Evolutionary conservation across 2,888 invertebrate genomes (phyloP).

Genomic region (Eumerus sabulonum): DNA sequence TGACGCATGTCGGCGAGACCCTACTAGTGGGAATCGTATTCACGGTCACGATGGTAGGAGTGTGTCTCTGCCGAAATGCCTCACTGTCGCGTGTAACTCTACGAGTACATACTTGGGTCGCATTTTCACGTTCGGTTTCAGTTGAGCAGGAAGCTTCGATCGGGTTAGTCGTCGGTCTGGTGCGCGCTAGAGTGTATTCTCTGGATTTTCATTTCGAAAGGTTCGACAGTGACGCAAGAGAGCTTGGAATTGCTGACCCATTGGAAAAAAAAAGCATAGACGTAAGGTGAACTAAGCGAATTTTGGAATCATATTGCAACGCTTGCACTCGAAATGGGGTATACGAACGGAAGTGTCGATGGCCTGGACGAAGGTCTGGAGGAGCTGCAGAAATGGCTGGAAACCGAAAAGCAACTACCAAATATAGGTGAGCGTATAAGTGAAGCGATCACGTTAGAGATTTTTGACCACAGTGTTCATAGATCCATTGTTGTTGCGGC

Average conservation of each 20-base stretch:
- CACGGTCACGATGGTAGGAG: too few relatives aligned
- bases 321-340: conserved; percentile 27
- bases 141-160: conserved; percentile 48
- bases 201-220: not conserved
- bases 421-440: conserved; percentile 27
- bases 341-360: conserved; percentile 4
- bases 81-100: not conserved
- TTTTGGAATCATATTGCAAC: conserved; percentile 26
- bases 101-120: conserved; percentile 9
- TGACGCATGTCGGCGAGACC: too few relatives aligned
- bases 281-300: conserved; percentile 9
- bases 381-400: conserved; percentile 42
- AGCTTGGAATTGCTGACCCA: conserved; percentile 19
- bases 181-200: too few relatives aligned
- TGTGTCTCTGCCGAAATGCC: too few relatives aligned
- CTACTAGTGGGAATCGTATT: too few relatives aligned
- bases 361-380: conserved; percentile 37
- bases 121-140: conserved; percentile 46
- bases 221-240: conserved; percentile 2
- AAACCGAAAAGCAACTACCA: conserved; percentile 35
- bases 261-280: conserved; percentile 4
- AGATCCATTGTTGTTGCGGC: conserved; percentile 71
- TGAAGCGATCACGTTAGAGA: not conserved
- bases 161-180: conserved; percentile 18
- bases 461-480: conserved; percentile 1